Evolutionary conservation across 2,113 vertebrate species (phyloP).

Genomic region (Monarcha castaneiventris): DNA sequence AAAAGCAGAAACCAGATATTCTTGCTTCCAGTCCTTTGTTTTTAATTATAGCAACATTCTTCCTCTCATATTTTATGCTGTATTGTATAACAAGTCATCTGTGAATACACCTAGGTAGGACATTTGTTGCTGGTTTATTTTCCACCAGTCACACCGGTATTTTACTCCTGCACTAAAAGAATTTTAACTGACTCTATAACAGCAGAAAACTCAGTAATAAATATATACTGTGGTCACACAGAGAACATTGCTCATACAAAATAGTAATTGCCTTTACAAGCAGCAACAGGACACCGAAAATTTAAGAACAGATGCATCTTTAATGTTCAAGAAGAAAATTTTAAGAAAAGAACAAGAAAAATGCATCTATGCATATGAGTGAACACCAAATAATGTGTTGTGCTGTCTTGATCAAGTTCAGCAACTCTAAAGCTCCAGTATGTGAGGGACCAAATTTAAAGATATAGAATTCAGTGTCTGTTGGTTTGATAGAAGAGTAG

Average conservation of each 20-base stretch:
- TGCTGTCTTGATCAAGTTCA: background rate
- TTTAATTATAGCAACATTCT: slow-evolving; percentile 57
- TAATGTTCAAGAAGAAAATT: background rate
- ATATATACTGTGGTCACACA: background rate
- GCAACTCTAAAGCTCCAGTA: background rate
- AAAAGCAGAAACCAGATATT: slow-evolving; percentile 49
- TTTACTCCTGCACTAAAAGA: background rate
- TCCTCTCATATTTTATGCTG: slow-evolving; percentile 30
- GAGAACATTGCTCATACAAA: background rate
- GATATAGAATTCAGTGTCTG: background rate
- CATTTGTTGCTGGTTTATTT: slow-evolving; percentile 8
- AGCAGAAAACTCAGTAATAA: slow-evolving; percentile 6
- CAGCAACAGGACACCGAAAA: background rate
- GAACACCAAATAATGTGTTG: background rate
- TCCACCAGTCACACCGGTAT: background rate
- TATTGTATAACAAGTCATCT: slow-evolving; percentile 38
- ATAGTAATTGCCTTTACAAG: background rate
- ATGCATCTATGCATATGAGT: background rate
- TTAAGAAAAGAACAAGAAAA: background rate
- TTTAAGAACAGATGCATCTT: background rate
- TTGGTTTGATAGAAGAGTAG: background rate
- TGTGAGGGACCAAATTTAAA: background rate
- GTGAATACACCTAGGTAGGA: background rate
- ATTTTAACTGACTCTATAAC: background rate
- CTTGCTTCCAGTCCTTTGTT: slow-evolving; percentile 49